Base-by-base conservation (phyloP, 2,113 vertebrate genomes). In the Nothobranchius kuhntae region DNA sequence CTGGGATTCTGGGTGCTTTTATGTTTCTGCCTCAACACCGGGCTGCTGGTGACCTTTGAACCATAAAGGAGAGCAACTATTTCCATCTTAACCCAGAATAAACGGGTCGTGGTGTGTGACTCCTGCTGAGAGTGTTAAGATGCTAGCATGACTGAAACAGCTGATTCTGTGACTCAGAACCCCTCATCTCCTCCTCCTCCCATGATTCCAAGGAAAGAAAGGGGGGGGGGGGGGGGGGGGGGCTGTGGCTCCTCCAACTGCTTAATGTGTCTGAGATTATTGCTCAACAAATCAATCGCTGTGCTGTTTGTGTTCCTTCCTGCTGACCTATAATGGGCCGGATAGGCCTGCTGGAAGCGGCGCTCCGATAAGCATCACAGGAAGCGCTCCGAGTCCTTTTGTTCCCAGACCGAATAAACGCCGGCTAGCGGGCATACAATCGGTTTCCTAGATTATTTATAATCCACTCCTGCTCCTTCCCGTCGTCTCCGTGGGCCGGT, bases 251-350 rank as follows among this genome's bases (percentile, higher is more conserved):
- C 63, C 9, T 69, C 61, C 46, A 4, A 63, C 74, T 66, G 73
- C 78, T 83, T 75, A 84, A 86, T 67, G 68, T 57, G 52, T 81
- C 66, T 65, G 66, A 71, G 75, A 79, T 71, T 77, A n/a, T 67
- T 78, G 70, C 61, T 9, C 72, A 78, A 61, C 70, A 67, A 85
- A 86, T 81, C 78, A 86, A 71, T 77, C 44, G 64, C 57, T 72
- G 75, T 71, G 78, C 83, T 89, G 89, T 89, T 91, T 89, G 83
- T 65, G 85, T 89, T 82, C 78, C 68, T 89, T 86, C 84, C 85
- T 63, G 62, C 82, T 76, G 83, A 87, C 74, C 77, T 87, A 69
- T 90, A 89, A 87, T 78, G 80, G 82, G 61, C 75, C 80, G 46
- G 80, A 72, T 78, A 80, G 85, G 72, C 80, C 67, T 83, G 85